phyloP scores from a whole-genome alignment of 2,797 vertebrate genomes.

The Pseudocheirus occidentalis region DNA sequence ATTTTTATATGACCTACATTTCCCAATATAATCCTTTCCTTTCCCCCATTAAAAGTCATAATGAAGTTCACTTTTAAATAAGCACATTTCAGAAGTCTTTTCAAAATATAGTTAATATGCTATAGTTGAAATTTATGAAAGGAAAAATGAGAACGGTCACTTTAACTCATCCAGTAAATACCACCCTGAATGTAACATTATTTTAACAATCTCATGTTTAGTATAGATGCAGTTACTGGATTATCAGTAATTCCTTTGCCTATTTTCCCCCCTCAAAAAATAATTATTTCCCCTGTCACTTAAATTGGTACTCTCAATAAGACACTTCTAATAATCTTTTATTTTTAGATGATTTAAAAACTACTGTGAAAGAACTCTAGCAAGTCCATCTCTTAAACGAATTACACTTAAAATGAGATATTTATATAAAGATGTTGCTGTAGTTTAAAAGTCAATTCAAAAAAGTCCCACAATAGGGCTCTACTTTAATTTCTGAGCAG shows the following conservation, averaged over 20 bases:
- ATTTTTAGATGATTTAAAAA: background rate
- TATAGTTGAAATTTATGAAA: background rate
- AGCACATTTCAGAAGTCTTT: conserved; percentile 35
- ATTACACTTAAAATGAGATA: background rate
- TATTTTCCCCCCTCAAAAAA: conserved; percentile 13
- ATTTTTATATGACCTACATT: background rate
- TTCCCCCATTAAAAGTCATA: background rate
- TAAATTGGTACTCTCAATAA: background rate
- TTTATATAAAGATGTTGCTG: background rate
- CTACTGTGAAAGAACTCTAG: background rate
- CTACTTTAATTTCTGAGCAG: background rate
- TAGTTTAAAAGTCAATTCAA: background rate
- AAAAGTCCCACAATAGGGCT: background rate
- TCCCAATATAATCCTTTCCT: background rate
- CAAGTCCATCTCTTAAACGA: background rate
- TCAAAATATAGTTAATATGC: background rate
- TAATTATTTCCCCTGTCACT: background rate
- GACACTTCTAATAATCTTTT: background rate
- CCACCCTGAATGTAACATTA: background rate
- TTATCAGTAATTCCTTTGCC: background rate
- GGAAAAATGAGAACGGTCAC: background rate
- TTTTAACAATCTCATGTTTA: background rate
- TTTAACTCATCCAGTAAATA: conserved; percentile 8
- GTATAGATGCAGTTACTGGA: background rate
- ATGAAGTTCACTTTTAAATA: background rate